phyloP scores from a whole-genome alignment of 2,888 invertebrate species.

The Microchrysa polita region DNA sequence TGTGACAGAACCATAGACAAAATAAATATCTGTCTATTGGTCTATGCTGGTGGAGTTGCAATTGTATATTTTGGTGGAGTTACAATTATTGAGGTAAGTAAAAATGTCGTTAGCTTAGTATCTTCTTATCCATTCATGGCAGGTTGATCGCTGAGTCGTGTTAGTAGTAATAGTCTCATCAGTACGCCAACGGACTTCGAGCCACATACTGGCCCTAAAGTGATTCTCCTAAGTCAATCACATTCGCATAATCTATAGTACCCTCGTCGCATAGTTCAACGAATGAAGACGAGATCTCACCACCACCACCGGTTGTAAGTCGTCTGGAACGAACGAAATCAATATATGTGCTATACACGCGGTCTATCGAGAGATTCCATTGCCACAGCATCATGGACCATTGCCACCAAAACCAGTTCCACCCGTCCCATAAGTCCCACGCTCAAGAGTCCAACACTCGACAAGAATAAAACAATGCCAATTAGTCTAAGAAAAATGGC shows the following conservation, averaged over 20 bases:
- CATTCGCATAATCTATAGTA: conserved; percentile 51
- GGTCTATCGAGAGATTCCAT: conserved; percentile 84
- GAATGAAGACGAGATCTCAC: conserved; percentile 82
- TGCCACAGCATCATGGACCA: conserved; percentile 58
- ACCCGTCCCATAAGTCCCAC: conserved; percentile 51
- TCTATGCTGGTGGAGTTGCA: too few relatives aligned
- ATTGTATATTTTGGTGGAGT: too few relatives aligned
- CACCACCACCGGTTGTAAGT: conserved; percentile 94
- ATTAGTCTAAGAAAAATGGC: too few relatives aligned
- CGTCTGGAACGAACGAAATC: conserved; percentile 98
- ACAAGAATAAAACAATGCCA: conserved; percentile 65
- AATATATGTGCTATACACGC: conserved; percentile 98
- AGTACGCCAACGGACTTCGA: conserved; percentile 85
- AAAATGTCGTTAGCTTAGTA: background rate
- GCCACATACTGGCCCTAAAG: conserved; percentile 61
- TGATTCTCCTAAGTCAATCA: conserved; percentile 49
- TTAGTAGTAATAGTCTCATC: conserved; percentile 85
- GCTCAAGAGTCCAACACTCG: conserved; percentile 58
- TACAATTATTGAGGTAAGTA: conserved; percentile 75
- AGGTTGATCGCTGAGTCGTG: conserved; percentile 79
- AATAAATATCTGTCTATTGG: too few relatives aligned
- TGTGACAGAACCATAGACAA: too few relatives aligned
- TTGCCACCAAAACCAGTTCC: conserved; percentile 57
- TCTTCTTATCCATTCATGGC: conserved; percentile 40
- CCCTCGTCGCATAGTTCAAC: conserved; percentile 68